Percentiles rank a stretch among this genome's conserved stretches.
Conservation (phyloP, 2,113 vertebrate species). For the Dermatemys mawii region DNA sequence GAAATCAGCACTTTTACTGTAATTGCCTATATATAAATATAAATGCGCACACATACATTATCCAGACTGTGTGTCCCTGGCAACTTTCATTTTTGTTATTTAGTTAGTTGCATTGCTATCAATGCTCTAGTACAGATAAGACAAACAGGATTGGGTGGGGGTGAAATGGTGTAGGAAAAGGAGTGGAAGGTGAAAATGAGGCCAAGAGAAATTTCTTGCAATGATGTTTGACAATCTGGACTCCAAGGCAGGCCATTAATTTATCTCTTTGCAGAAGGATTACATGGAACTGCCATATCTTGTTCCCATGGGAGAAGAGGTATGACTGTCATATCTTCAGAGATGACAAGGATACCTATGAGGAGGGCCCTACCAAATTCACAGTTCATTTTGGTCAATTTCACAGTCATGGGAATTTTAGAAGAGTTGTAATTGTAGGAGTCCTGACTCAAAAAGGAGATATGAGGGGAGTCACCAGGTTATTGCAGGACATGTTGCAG, state of each 20-base stretch:
- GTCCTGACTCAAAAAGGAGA: too few relatives aligned
- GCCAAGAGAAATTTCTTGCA: not conserved
- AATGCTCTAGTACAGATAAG: not conserved
- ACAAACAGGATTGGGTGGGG: not conserved
- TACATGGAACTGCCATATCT: not conserved
- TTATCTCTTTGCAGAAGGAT: not conserved
- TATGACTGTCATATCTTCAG: not conserved
- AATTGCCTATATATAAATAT: not conserved
- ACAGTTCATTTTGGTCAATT: too few relatives aligned
- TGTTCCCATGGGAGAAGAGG: not conserved
- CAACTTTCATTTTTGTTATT: not conserved
- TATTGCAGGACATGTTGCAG: too few relatives aligned
- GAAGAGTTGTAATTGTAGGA: too few relatives aligned
- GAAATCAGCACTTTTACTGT: not conserved
- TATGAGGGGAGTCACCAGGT: too few relatives aligned
- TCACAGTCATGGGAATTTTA: too few relatives aligned
- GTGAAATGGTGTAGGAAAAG: not conserved
- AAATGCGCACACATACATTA: not conserved
- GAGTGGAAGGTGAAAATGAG: not conserved
- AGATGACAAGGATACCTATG: not conserved
- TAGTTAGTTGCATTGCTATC: not conserved
- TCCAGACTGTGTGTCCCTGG: not conserved
- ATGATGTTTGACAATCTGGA: not conserved
- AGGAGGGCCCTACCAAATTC: too few relatives aligned
- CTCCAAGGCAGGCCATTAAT: not conserved